A percentile compares a stretch with the other conserved stretches of the same genome.
phyloP scores from a whole-genome alignment of 1,140 invertebrate genomes.

The Lucilia sericata region DNA sequence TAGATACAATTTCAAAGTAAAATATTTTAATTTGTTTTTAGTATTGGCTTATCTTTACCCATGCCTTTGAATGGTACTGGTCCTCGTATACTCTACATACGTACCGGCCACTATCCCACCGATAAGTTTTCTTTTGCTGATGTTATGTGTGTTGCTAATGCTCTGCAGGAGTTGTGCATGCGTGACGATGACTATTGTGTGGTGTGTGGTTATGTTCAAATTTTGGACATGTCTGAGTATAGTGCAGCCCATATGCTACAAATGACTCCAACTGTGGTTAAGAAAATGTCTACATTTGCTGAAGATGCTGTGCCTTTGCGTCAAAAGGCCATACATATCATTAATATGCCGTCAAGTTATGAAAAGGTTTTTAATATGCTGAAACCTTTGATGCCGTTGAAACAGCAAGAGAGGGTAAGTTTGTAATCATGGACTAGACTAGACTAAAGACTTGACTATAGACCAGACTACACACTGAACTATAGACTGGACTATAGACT shows the following conservation, averaged over 20 bases:
- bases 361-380: conserved; percentile 68
- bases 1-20: background rate
- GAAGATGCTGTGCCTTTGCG: conserved; percentile 70
- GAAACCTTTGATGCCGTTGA: conserved; percentile 68
- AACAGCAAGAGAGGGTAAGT: conserved; percentile 67
- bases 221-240: conserved; percentile 66
- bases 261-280: conserved; percentile 69
- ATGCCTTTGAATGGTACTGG: conserved; percentile 56
- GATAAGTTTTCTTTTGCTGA: conserved; percentile 52
- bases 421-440: too few relatives aligned
- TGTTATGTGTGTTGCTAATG: conserved; percentile 50
- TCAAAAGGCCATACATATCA: conserved; percentile 67
- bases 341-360: conserved; percentile 69
- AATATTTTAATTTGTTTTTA: conserved; percentile 35
- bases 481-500: too few relatives aligned
- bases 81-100: conserved; percentile 64
- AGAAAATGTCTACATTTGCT: conserved; percentile 66
- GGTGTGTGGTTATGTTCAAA: conserved; percentile 52
- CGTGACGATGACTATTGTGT: conserved; percentile 56
- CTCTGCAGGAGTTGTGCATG: conserved; percentile 52
- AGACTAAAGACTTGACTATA: too few relatives aligned
- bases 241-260: conserved; percentile 66
- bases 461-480: too few relatives aligned
- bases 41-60: conserved; percentile 48
- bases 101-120: conserved; percentile 55